Evolutionary conservation across 2,797 vertebrate species (phyloP), one percentile per base, ranked within the genome.

Genomic region (Heterohyrax brucei): DNA sequence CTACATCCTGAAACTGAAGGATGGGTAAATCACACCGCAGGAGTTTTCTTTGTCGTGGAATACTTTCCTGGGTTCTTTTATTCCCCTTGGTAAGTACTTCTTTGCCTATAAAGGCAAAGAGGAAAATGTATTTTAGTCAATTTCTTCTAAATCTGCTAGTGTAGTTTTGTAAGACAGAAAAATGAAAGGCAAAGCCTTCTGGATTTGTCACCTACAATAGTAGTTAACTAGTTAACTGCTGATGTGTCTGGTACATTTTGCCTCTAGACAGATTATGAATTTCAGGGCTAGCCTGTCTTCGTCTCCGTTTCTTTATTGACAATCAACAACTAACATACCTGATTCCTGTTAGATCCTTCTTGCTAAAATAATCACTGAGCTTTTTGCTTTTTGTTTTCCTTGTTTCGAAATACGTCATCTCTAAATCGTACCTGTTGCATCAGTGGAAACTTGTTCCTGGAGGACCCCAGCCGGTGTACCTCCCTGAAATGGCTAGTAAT

Each of bases 101-200:
- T 92, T 95, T 95, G 62, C 91, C 56, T 59, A 79, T 79, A 94
- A 97, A 96, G 72, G 28, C 50, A 93, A 87, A 96, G 21, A 66
- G 46, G 77, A 89, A 92, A 97, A 95, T 85, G 82, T 62, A 89
- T 95, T 94, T 87, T 56, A 92, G 39, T 91, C 80, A 78, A 94
- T 93, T 91, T 93, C 79, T 93, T 81, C 86, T 78, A 89, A 96
- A 70, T 80, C 48, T 70, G 50, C n/a, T 85, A 39, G 46, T 70
- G 1, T 50, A 75, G 80, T 90, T 92, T 90, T 84, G 61, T 72
- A 81, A 91, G 56, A 75, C 50, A 66, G 59, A 33, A 94, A 89
- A 93, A 68, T 39, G 84, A 95, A 93, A 16, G 89, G 21, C 81
- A 93, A 95, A 79, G 28, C 3, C 24, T 73, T 79, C 56, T 28